Evolutionary conservation across 2,888 invertebrate species (phyloP), one percentile per base, ranked within the genome.

Genomic region (Synanthedon myopaeformis): DNA sequence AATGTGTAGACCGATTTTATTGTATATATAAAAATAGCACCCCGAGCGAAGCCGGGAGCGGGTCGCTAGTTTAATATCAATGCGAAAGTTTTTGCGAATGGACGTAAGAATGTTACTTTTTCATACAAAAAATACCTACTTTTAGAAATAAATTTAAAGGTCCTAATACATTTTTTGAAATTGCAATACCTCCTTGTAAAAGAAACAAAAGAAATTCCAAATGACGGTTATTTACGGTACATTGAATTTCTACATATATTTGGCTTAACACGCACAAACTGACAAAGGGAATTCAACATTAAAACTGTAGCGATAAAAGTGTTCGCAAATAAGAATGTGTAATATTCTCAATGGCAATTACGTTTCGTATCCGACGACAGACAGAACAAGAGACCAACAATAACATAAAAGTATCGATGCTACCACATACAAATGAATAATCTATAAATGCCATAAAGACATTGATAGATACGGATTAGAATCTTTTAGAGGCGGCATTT

Each of bases 371-470:
- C 72, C 69, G 67, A 70, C 59, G 75, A 72, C 68, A 75, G 78
- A 79, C 74, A 61, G 66, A 74, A 76, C 70, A 70, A 74, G 69
- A 66, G 68, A 72, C 74, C 75, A 76, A 84, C 80, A 83, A 80
- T 84, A 82, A 82, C 79, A 83, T 82, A 82, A 80, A 80, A 68
- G 82, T 78, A 79, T 85, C 85, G 82, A 84, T 81, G 78, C 70
- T 69, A 61, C 63, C 64, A 78, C 75, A 84, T 77, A 85, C 78
- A 85, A 84, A 86, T 86, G 85, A 85, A 83, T 83, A 80, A 84
- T 83, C 86, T 84, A 82, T 85, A 84, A 82, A 85, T 80, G 82
- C 72, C 79, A 79, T 82, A 80, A 82, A 82, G 79, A 81, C 79
- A 76, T 78, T 77, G 70, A 70, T 69, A 65, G 62, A 54, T 57